These are phyloP conservation scores for Ips typographus DNA, from an alignment of 1,140 invertebrate species.

Conservation along the genomic window DNA sequence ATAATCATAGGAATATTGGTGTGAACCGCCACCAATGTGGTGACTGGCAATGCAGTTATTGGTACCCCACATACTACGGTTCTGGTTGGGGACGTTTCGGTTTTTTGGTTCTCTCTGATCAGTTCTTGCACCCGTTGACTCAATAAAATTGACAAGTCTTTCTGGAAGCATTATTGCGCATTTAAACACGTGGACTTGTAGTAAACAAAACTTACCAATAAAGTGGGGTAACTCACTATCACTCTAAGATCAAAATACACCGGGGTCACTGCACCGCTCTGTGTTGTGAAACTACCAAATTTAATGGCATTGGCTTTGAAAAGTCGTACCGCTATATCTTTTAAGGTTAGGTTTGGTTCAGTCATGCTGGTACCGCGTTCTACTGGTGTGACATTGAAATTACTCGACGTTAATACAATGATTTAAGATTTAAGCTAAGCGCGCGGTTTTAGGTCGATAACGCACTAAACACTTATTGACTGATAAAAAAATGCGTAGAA, in stretches of 20 bases:
- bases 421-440: no score
- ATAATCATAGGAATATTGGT: conserved; percentile 85
- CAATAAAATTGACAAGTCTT: conserved; percentile 59
- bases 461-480: no score
- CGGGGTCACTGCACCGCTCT: conserved; percentile 87
- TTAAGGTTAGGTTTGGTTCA: not conserved
- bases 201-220: conserved; percentile 68
- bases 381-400: no score
- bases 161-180: not conserved
- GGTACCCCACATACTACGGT: conserved; percentile 90
- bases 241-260: conserved; percentile 93
- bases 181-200: not conserved
- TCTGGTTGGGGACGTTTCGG: not conserved
- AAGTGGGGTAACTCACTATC: conserved; percentile 81
- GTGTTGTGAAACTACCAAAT: conserved; percentile 88
- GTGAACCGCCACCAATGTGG: conserved; percentile 77
- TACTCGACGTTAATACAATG: no score
- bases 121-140: not conserved
- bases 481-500: no score
- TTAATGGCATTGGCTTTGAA: conserved; percentile 67
- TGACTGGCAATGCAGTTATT: conserved; percentile 96
- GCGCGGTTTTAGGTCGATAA: no score
- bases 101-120: not conserved
- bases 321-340: conserved; percentile 9
- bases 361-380: not conserved